Conservation (phyloP, 2,888 invertebrate species). For the Margaritifera margaritifera region DNA sequence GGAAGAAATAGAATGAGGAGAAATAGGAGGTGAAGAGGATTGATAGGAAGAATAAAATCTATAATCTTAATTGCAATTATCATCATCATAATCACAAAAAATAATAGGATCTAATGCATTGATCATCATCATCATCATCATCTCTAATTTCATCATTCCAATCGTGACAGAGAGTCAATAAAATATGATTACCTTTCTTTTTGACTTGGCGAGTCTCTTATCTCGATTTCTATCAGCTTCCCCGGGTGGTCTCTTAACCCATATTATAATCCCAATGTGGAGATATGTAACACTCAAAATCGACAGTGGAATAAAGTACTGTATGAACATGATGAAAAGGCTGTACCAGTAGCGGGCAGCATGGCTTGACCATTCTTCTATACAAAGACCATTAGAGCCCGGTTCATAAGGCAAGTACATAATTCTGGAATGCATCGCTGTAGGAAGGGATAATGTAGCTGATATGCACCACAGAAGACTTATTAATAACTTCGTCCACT, state of each 20-base stretch:
- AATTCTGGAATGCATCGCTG: conserved; percentile 81
- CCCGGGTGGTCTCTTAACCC: conserved; percentile 89
- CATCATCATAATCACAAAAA: no score
- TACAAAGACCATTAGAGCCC: conserved; percentile 43
- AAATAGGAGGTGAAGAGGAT: no score
- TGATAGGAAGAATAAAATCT: no score
- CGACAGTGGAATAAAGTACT: conserved; percentile 86
- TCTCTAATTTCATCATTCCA: neutral
- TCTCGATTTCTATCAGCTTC: conserved; percentile 89
- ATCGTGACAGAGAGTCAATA: neutral
- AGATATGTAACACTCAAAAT: conserved; percentile 89
- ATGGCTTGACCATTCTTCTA: conserved; percentile 49
- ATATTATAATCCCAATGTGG: conserved; percentile 88
- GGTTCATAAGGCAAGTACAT: conserved; percentile 27
- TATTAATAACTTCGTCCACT: conserved; percentile 81
- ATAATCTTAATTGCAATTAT: no score
- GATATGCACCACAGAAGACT: conserved; percentile 84
- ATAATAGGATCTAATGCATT: neutral
- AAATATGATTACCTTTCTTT: conserved; percentile 82
- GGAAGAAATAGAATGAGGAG: no score
- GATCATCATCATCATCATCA: neutral
- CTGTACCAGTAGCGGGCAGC: conserved; percentile 79
- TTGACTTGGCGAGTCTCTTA: conserved; percentile 86
- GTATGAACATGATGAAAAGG: conserved; percentile 79
- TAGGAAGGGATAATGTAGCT: conserved; percentile 85